These are phyloP conservation scores for Thymelicus lineola DNA, from an alignment of 2,888 invertebrate genomes.

Conservation along the genomic window DNA sequence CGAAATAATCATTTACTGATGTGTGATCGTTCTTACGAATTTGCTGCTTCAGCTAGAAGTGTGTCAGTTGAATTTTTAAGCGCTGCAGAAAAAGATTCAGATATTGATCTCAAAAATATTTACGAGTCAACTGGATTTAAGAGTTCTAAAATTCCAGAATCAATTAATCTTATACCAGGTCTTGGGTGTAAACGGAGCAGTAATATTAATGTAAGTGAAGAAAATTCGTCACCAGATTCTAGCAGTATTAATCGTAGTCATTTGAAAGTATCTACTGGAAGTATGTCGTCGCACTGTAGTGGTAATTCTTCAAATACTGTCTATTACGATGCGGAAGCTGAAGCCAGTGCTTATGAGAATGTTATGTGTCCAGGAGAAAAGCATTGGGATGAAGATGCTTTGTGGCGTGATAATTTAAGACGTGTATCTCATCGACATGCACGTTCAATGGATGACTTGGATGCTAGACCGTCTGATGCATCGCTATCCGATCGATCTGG, in stretches of 20 bases:
- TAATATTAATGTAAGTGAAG: constrained; percentile 55
- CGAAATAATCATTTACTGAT: constrained; percentile 69
- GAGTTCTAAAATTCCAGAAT: constrained; percentile 84
- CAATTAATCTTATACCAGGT: constrained; percentile 76
- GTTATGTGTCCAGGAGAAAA: constrained; percentile 87
- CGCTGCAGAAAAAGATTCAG: constrained; percentile 87
- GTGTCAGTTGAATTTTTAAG: constrained; percentile 88
- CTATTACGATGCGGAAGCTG: constrained; percentile 79
- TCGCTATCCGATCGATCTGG: constrained; percentile 55
- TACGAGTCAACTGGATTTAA: constrained; percentile 88
- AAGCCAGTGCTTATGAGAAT: constrained; percentile 76
- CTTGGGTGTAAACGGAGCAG: constrained; percentile 78
- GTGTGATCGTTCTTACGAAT: constrained; percentile 74
- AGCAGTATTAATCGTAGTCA: constrained; percentile 50
- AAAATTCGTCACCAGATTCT: constrained; percentile 60
- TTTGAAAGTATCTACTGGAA: constrained; percentile 70
- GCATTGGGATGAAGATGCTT: constrained; percentile 92
- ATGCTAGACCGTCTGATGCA: constrained; percentile 69
- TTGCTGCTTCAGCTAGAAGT: constrained; percentile 85
- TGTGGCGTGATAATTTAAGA: constrained; percentile 92
- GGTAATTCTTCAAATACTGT: constrained; percentile 80
- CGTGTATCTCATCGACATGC: constrained; percentile 93
- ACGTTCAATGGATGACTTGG: constrained; percentile 92
- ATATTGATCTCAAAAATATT: constrained; percentile 89
- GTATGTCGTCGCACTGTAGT: constrained; percentile 80